These are phyloP conservation scores for Rhyacophila evoluta DNA, from an alignment of 2,888 invertebrate genomes.

Conservation along the genomic window DNA sequence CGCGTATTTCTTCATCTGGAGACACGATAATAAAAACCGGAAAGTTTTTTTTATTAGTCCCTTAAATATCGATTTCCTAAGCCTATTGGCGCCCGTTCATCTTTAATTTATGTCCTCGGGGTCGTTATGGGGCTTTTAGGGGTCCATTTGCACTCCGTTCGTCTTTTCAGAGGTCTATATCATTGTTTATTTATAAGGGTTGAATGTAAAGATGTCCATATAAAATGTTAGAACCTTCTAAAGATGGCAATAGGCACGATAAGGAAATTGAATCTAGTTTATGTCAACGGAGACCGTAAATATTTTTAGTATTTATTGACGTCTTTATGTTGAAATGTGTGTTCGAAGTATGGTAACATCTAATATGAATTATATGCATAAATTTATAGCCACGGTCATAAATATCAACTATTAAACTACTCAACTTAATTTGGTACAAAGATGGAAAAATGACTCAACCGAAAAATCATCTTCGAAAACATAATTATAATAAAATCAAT, in stretches of 20 bases:
- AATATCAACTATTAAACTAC: too few relatives aligned
- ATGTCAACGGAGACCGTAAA: neutral
- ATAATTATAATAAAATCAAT: too few relatives aligned
- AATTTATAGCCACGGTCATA: too few relatives aligned
- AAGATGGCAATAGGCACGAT: neutral
- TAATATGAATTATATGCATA: too few relatives aligned
- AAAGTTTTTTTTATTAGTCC: slow-evolving; percentile 4
- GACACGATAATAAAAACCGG: neutral
- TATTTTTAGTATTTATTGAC: neutral
- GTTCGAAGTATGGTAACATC: too few relatives aligned
- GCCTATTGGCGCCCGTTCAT: slow-evolving; percentile 9
- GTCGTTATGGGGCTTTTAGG: slow-evolving; percentile 9
- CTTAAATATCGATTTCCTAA: neutral
- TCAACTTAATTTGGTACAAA: too few relatives aligned
- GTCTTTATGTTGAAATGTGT: neutral
- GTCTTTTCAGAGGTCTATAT: slow-evolving; percentile 14
- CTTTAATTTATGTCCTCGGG: slow-evolving; percentile 17
- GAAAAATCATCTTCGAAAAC: too few relatives aligned
- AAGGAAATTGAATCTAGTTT: slow-evolving; percentile 7
- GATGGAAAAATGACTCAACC: too few relatives aligned
- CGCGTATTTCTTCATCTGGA: neutral
- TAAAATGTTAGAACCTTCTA: slow-evolving; percentile 3
- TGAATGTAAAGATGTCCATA: slow-evolving; percentile 8
- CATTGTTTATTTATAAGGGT: slow-evolving; percentile 24
- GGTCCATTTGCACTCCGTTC: slow-evolving; percentile 14